A percentile compares a stretch with the other conserved stretches of the same genome.
Evolutionary conservation across 2,113 vertebrate genomes (phyloP).

Genomic region (Petaurus breviceps): DNA sequence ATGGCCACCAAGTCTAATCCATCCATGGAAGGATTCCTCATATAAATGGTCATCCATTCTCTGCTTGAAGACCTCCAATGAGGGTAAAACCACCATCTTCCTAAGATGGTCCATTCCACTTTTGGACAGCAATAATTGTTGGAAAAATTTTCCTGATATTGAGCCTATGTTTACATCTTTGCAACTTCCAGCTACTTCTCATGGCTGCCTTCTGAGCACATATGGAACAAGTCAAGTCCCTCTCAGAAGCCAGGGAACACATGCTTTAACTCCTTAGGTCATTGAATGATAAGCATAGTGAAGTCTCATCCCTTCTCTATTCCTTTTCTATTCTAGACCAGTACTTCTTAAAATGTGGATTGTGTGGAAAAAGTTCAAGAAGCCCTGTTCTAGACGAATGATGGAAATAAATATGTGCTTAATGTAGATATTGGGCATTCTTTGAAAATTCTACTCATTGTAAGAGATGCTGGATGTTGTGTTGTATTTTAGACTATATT

Average conservation of each 20-base stretch:
- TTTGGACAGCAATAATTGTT: neutral
- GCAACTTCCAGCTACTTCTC: neutral
- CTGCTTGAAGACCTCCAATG: neutral
- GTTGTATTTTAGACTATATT: neutral
- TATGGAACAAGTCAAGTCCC: neutral
- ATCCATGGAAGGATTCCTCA: neutral
- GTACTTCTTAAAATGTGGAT: too few species aligned
- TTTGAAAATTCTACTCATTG: neutral
- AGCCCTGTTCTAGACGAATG: neutral
- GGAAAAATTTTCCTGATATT: neutral
- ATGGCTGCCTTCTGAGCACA: neutral
- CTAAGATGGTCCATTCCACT: neutral
- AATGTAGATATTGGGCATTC: neutral
- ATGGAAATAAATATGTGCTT: neutral
- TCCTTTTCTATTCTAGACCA: neutral
- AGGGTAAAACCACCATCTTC: neutral
- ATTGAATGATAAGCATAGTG: neutral
- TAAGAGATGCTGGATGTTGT: neutral
- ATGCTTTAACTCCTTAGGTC: neutral
- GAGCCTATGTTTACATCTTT: neutral
- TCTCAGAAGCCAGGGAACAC: neutral
- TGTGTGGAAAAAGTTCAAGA: too few species aligned
- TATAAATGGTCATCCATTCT: neutral
- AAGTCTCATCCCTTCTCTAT: neutral
- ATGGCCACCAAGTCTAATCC: neutral